Evolutionary conservation across 1,140 invertebrate genomes (phyloP).

Genomic region (Drosophila kepulauana): DNA sequence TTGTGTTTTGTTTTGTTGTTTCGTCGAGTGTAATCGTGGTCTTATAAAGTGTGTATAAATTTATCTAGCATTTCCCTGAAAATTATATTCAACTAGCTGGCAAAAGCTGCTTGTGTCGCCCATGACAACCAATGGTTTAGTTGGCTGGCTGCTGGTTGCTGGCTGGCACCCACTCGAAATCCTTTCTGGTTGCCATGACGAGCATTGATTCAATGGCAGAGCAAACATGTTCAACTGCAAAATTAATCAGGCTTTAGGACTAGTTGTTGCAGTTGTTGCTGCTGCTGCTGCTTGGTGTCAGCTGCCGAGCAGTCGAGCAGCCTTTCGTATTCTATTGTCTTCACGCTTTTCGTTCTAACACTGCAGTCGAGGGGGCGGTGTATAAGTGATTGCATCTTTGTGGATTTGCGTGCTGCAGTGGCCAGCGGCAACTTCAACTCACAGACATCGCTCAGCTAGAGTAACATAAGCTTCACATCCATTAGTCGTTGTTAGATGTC

Average conservation of each 20-base stretch:
- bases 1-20: slow-evolving; percentile 1
- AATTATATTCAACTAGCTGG: slow-evolving; percentile 25
- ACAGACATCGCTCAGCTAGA: background rate
- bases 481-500: slow-evolving; percentile 40
- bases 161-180: slow-evolving; percentile 34
- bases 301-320: background rate
- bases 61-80: slow-evolving; percentile 12
- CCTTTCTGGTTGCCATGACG: slow-evolving; percentile 36
- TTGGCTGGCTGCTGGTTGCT: background rate
- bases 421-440: slow-evolving; percentile 6
- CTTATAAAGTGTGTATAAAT: slow-evolving; percentile 20
- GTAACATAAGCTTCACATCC: slow-evolving; percentile 27
- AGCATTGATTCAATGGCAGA: slow-evolving; percentile 21
- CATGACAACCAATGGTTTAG: no score
- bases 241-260: slow-evolving; percentile 41
- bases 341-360: slow-evolving; percentile 14
- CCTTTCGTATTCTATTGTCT: slow-evolving; percentile 39
- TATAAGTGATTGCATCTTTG: slow-evolving; percentile 29
- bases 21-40: slow-evolving; percentile 26
- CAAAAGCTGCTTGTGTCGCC: slow-evolving; percentile 13
- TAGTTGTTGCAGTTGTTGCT: slow-evolving; percentile 5
- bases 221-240: slow-evolving; percentile 24
- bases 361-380: slow-evolving; percentile 5
- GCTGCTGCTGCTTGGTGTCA: slow-evolving; percentile 6
- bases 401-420: slow-evolving; percentile 33